Evolutionary conservation across 2,797 vertebrate genomes (phyloP).

Genomic region (Pangasius krempfi): DNA sequence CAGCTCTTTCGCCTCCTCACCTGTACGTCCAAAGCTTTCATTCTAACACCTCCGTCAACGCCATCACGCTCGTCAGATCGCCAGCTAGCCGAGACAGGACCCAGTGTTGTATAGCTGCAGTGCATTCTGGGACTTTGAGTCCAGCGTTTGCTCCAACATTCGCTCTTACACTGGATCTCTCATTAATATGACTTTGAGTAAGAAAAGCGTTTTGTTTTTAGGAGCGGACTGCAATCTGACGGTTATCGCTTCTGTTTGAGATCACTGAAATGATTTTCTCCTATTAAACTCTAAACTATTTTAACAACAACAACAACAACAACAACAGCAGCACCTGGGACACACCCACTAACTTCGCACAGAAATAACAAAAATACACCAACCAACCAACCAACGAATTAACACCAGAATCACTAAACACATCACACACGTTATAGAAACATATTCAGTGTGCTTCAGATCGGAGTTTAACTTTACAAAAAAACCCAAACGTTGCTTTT

Average conservation of each 20-base stretch:
- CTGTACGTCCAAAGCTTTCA: not conserved
- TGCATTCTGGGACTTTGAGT: not conserved
- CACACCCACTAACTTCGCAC: not conserved
- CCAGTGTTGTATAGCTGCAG: not conserved
- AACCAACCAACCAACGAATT: not conserved
- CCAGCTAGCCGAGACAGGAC: not conserved
- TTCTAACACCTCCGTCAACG: not conserved
- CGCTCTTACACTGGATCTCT: not conserved
- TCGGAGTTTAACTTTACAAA: not conserved
- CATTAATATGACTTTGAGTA: not conserved
- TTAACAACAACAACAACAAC: not conserved
- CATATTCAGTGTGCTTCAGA: not conserved
- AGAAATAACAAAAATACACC: not conserved
- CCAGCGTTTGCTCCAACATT: not conserved
- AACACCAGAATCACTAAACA: not conserved
- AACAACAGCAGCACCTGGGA: not conserved
- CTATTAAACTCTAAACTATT: no score
- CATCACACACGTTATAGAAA: not conserved
- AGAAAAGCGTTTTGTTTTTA: not conserved
- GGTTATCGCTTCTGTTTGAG: not conserved
- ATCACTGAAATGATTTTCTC: not conserved
- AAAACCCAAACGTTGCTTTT: not conserved
- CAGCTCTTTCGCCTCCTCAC: not conserved
- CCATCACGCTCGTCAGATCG: not conserved
- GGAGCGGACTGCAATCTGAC: not conserved